Conservation (phyloP, 2,888 invertebrate genomes). For the Eudasyphora cyanicolor region DNA sequence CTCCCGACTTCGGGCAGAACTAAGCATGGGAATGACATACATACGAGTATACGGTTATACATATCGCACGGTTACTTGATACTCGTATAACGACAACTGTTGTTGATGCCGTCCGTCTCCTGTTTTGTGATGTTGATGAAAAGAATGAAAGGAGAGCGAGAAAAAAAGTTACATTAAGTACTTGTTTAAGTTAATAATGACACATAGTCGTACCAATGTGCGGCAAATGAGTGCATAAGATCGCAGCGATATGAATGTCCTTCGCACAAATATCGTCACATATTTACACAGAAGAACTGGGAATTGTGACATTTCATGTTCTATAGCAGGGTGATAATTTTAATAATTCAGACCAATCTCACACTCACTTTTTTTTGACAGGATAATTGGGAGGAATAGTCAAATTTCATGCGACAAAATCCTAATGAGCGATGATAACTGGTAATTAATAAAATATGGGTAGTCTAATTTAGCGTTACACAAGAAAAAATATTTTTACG, state of each 20-base stretch:
- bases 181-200: conserved; percentile 15
- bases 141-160: not conserved
- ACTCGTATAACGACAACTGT: not conserved
- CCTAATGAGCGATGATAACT: no score
- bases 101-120: not conserved
- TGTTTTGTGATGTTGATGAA: not conserved
- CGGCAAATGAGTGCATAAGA: not conserved
- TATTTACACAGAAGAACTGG: not conserved
- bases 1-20: not conserved
- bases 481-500: no score
- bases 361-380: no score
- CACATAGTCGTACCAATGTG: not conserved
- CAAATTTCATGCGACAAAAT: no score
- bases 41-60: not conserved
- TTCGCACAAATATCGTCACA: not conserved
- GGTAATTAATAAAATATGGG: no score
- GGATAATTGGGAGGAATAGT: no score
- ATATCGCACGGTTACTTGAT: not conserved
- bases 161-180: conserved; percentile 7
- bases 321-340: not conserved
- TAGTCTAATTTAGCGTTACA: no score
- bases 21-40: not conserved
- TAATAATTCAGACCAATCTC: no score
- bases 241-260: not conserved
- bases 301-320: not conserved